phyloP scores from a whole-genome alignment of 2,113 vertebrate genomes.

The Ivindomyrus marchei region DNA sequence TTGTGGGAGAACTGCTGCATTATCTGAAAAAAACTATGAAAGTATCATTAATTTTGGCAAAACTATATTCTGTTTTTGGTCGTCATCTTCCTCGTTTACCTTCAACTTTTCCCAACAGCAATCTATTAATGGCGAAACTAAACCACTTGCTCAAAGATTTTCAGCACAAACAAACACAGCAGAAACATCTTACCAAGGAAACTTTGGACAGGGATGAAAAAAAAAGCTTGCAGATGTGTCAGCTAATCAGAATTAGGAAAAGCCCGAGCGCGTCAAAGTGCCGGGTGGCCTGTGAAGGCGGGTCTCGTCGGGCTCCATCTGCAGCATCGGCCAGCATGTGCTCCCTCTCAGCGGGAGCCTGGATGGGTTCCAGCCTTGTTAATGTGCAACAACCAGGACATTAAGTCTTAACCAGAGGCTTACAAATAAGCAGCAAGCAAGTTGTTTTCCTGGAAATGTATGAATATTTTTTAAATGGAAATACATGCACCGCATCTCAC shows the following conservation, averaged over 20 bases:
- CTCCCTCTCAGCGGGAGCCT: conserved; percentile 1
- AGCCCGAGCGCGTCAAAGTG: neutral
- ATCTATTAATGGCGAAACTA: neutral
- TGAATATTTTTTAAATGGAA: neutral
- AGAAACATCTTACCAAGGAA: neutral
- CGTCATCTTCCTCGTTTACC: neutral
- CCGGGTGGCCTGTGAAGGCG: too few relatives aligned
- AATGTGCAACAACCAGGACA: conserved; percentile 4
- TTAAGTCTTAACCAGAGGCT: neutral
- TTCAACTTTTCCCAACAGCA: neutral
- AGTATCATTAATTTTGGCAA: neutral
- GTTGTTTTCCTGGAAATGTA: neutral
- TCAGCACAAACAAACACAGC: neutral
- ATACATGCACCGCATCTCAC: neutral
- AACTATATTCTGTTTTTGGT: neutral
- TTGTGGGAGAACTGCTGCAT: neutral
- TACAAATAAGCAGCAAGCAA: neutral
- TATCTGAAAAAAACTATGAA: neutral
- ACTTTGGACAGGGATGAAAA: neutral
- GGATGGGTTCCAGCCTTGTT: conserved; percentile 18
- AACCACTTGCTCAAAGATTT: neutral
- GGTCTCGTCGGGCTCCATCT: neutral
- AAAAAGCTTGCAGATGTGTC: neutral
- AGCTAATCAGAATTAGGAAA: neutral
- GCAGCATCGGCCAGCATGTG: neutral